Percentiles rank a stretch among this genome's conserved stretches.
Conservation (phyloP, 2,113 vertebrate species). For the Elgaria multicarinata region DNA sequence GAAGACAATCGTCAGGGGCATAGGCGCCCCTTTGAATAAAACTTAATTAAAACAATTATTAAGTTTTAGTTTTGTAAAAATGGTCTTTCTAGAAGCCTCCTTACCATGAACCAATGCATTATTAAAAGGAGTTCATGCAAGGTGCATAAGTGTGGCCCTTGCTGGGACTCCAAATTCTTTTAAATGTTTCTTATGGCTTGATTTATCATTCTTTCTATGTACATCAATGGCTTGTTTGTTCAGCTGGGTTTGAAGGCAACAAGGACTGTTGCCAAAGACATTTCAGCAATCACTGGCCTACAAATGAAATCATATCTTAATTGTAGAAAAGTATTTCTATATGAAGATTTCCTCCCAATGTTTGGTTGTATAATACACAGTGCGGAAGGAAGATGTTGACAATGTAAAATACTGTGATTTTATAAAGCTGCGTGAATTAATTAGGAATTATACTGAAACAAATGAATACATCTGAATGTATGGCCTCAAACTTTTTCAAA, state of each 20-base stretch:
- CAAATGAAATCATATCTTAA: background rate
- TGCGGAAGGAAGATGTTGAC: background rate
- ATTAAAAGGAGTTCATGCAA: background rate
- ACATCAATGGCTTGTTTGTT: background rate
- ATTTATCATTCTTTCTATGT: background rate
- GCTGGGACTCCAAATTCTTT: background rate
- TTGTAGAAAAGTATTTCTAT: background rate
- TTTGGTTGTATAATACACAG: background rate
- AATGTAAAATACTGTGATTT: background rate
- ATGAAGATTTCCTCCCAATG: background rate
- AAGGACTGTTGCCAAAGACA: background rate
- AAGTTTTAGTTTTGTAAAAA: background rate
- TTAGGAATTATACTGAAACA: conserved; percentile 22
- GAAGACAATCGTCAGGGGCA: no score
- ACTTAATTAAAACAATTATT: no score
- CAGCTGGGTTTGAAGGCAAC: background rate
- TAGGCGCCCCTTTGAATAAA: no score
- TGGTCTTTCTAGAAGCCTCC: background rate
- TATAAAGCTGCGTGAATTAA: background rate
- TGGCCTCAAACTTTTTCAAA: background rate
- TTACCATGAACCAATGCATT: background rate
- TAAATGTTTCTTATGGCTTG: background rate
- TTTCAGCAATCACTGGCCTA: background rate
- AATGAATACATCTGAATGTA: conserved; percentile 20
- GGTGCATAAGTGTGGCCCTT: background rate